Base-by-base conservation (phyloP, 2,888 invertebrate genomes). In the Plusia festucae region DNA sequence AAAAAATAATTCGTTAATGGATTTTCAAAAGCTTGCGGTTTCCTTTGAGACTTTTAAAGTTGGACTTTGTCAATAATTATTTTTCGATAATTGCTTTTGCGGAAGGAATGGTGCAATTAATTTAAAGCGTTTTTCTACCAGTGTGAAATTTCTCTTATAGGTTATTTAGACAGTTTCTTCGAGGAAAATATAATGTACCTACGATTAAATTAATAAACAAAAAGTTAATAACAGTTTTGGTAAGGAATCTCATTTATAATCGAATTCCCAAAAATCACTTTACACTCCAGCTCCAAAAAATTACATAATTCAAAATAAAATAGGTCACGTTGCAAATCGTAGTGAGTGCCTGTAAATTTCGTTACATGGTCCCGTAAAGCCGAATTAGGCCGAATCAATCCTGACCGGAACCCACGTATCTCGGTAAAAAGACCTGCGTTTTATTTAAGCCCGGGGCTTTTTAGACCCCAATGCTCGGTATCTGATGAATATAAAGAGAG, bases 291-390 rank as follows among this genome's bases (percentile, higher is more conserved):
- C 63, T 64, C 76, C 11, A 65, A 66, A 57, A 67, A 64, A 73
- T 71, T 76, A 58, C 60, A 72, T 68, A 76, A 65, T 34, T 59
- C 63, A 64, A 44, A 56, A 32, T 18, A 76, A 76, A 79, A 72
- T 64, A 73, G 65, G 78, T 73, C 65, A 70, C 64, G 57, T 64
- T 67, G 65, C 65, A 73, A 67, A 73, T 80, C 74, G 65, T 62
- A 51, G 62, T 58, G 76, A 77, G 78, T 78, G 81, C 74, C 64
- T 78, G 78, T 78, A 80, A 80, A 78, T 69, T 80, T 70, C n/a
- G 64, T 78, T 71, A 80, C 66, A 58, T 52, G 34, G 44, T 34
- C 59, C 53, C 60, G 63, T 65, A 65, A 78, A 78, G 68, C 70
- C 59, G 69, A 79, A 77, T 79, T 76, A 76, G 79, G 63, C 68